Evolutionary conservation across 2,797 vertebrate genomes (phyloP), one percentile per base, ranked within the genome.

Genomic region (Alauda arvensis): DNA sequence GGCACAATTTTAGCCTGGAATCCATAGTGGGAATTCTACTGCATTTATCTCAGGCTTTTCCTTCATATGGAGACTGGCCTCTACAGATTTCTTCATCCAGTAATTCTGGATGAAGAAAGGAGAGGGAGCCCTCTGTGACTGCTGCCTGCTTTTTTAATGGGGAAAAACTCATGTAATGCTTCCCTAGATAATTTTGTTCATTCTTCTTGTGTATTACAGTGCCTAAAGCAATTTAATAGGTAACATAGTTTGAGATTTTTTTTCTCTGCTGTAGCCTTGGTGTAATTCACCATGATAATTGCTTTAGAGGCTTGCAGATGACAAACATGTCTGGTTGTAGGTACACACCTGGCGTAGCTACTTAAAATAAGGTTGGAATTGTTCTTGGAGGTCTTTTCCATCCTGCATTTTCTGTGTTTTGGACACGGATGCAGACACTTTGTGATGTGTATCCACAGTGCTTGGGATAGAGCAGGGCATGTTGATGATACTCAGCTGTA

Each of bases 381-480:
- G 8, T 17, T 55, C 31, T 29, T 29, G n/a, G 62, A 45, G 17
- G 8, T 62, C 24, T 68, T 25, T 25, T 33, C 9, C 56, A 19
- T 19, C 26, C 26, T 55, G 49, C n/a, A 8, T 69, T 61, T 31
- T 10, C n/a, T 23, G 37, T 45, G 39, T 12, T 57, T 51, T 8
- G 33, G 37, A 6, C 18, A 3, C 55, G 34, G 23, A 13, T 61
- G 16, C 21, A 18, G 9, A 6, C 6, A 2, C 3, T n/a, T 31
- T 4, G 8, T 39, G 51, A 1, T 40, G 21, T 0, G 21, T 42
- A 2, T 15, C 10, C 18, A 0, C 1, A 0, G 4, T 28, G 11
- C 29, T 3, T 37, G 31, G 45, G 43, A 2, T n/a, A 14, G 76
- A 60, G 12, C 18, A 31, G 39, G 76, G 65, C 26, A 17, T 4